Evolutionary conservation across 2,888 invertebrate species (phyloP).

Genomic region (Rhynchonema sp.): DNA sequence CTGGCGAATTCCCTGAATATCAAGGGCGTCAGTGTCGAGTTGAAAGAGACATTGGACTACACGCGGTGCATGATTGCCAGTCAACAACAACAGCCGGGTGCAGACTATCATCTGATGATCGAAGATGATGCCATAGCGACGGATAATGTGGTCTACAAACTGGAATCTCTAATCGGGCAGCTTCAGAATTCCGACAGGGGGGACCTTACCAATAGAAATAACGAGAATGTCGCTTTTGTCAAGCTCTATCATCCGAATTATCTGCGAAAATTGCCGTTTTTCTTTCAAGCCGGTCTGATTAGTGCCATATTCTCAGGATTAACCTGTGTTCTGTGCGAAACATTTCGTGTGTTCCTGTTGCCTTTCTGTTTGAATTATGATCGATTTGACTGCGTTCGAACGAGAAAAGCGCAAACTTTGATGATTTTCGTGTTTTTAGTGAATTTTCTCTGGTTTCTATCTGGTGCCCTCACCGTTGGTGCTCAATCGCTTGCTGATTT

Average conservation of each 20-base stretch:
- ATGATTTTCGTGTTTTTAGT: neutral
- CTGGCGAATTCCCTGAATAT: too few relatives aligned
- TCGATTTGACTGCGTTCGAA: too few relatives aligned
- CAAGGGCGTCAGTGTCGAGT: too few relatives aligned
- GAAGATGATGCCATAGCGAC: slow-evolving; percentile 15
- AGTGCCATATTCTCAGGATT: slow-evolving; percentile 2
- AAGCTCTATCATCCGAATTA: slow-evolving; percentile 15
- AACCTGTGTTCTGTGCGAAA: slow-evolving; percentile 6
- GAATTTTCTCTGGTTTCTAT: neutral
- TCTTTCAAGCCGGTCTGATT: too few relatives aligned
- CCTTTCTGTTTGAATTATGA: slow-evolving; percentile 1
- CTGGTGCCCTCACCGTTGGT: neutral
- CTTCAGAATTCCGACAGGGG: slow-evolving; percentile 6
- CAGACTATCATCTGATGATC: slow-evolving; percentile 10
- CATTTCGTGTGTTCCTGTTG: slow-evolving; percentile 4
- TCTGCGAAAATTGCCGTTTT: slow-evolving; percentile 13
- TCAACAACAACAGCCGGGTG: neutral
- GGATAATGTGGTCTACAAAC: slow-evolving; percentile 7
- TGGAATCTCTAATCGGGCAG: slow-evolving; percentile 9
- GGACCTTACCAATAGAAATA: too few relatives aligned
- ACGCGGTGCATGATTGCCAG: slow-evolving; percentile 11
- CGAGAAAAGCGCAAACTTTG: slow-evolving; percentile 4
- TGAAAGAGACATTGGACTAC: slow-evolving; percentile 14
- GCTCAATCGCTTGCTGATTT: slow-evolving; percentile 11
- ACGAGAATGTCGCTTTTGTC: slow-evolving; percentile 11